phyloP scores from a whole-genome alignment of 92 coral and sea anemone genomes.

The Plumapathes pennacea region DNA sequence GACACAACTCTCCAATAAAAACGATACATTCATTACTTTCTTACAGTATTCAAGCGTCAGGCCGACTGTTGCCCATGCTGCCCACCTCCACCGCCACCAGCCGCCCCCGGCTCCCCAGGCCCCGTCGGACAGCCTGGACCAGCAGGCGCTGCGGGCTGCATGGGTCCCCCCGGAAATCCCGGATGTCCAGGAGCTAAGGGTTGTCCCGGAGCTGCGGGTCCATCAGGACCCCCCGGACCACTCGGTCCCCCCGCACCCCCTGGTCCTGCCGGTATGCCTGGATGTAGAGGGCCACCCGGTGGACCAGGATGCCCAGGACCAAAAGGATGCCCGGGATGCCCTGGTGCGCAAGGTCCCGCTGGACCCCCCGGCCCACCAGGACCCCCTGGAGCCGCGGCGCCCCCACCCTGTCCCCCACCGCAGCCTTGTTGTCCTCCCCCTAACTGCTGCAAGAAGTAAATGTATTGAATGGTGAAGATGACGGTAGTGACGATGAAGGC shows the following conservation, averaged over 20 bases:
- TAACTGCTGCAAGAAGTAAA: too few species aligned
- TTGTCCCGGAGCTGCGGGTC: neutral
- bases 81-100: constrained; percentile 5
- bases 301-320: neutral
- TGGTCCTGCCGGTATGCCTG: neutral
- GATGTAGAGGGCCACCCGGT: neutral
- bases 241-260: constrained; percentile 1
- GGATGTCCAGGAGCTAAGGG: neutral
- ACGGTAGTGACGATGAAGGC: too few species aligned
- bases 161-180: neutral
- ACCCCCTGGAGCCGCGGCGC: constrained; percentile 5
- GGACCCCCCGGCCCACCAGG: constrained; percentile 64
- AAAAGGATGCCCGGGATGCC: neutral
- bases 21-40: too few species aligned
- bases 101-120: neutral
- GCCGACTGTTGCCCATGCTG: neutral
- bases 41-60: too few species aligned
- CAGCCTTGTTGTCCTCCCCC: too few species aligned
- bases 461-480: too few species aligned
- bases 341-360: constrained; percentile 32
- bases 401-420: neutral
- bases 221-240: constrained; percentile 3
- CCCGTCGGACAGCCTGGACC: neutral
- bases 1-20: too few species aligned
- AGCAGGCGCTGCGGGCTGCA: neutral